Evolutionary conservation across 2,113 vertebrate species (phyloP), one percentile per base, ranked within the genome.

Genomic region (Heteronetta atricapilla): DNA sequence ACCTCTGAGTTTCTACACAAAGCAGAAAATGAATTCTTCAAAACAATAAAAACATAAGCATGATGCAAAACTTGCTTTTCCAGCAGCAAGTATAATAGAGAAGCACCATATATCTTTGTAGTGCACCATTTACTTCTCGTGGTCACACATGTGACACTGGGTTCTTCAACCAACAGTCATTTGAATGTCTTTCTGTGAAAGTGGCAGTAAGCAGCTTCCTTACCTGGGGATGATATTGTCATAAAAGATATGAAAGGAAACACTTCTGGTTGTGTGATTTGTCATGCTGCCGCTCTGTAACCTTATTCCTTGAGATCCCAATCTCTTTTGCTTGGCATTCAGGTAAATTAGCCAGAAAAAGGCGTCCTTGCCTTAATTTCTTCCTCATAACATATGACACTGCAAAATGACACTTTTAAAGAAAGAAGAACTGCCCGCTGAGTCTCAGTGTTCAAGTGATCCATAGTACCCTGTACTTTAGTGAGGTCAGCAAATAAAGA

Each of bases 71-170:
- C 98, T 97, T 98, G 97, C 97, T 96, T 98, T 97, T 90, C 98
- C 98, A 98, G 97, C 97, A 98, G 98, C 98, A 98, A 97, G 98
- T 96, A 38, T 83, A 58, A 50, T 12, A 62, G 53, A 86, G 90
- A 95, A 98, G 97, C 97, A 97, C 97, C 97, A 83, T 95, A 46
- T 73, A 89, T 89, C 87, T 93, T 91, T 89, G 78, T 95, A 96
- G 96, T 97, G 96, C 96, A 97, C 60, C 52, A 78, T 72, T 82
- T 79, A 89, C 87, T 95, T 85, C 87, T 52, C 33, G 48, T 33
- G 50, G 90, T 70, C 95, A 90, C 86, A 36, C 0, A 3, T 14
- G 62, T 80, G 92, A 86, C 19, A 1, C 89, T 58, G 84, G 16
- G 2, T 60, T 55, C 67, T 91, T 75, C 86, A 38, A 50, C 34